These are phyloP conservation scores for Sweltsa coloradensis DNA, from an alignment of 1,140 invertebrate genomes.

Conservation along the genomic window DNA sequence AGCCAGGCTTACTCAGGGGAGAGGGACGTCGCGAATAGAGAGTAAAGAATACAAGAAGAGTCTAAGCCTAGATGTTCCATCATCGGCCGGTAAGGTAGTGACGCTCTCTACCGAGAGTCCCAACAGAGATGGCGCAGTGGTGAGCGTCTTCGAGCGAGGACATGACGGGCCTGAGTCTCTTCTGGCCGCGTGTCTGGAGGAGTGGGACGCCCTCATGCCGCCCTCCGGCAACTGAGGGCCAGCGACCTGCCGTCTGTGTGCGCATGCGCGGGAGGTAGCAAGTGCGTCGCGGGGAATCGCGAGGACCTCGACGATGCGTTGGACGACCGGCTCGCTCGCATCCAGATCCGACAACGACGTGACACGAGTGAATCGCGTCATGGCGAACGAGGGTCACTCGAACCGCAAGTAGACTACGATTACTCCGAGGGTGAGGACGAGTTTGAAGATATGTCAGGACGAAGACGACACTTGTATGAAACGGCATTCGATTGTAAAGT, in stretches of 20 bases:
- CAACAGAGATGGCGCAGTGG: conserved; percentile 24
- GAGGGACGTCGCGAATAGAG: no score
- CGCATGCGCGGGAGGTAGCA: conserved; percentile 35
- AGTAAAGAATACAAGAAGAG: no score
- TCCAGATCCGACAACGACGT: conserved; percentile 5
- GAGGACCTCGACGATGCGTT: no score
- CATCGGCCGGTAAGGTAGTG: conserved; percentile 32
- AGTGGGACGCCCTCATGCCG: conserved; percentile 37
- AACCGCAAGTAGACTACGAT: conserved; percentile 4
- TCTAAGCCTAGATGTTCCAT: no score
- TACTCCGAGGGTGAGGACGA: conserved; percentile 19
- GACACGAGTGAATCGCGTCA: no score
- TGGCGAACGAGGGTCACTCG: no score
- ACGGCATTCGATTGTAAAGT: conserved; percentile 82
- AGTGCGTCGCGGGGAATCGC: conserved; percentile 34
- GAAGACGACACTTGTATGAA: conserved; percentile 64
- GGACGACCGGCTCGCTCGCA: no score
- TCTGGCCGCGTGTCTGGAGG: conserved; percentile 22
- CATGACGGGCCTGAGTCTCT: conserved; percentile 5
- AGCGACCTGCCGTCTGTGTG: conserved; percentile 37
- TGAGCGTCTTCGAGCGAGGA: no score
- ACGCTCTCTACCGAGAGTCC: conserved; percentile 52
- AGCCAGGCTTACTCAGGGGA: no score
- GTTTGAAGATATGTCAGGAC: conserved; percentile 49
- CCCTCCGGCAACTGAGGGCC: conserved; percentile 33